Conservation (phyloP, 2,888 invertebrate genomes). For the Fragum whitleyi region DNA sequence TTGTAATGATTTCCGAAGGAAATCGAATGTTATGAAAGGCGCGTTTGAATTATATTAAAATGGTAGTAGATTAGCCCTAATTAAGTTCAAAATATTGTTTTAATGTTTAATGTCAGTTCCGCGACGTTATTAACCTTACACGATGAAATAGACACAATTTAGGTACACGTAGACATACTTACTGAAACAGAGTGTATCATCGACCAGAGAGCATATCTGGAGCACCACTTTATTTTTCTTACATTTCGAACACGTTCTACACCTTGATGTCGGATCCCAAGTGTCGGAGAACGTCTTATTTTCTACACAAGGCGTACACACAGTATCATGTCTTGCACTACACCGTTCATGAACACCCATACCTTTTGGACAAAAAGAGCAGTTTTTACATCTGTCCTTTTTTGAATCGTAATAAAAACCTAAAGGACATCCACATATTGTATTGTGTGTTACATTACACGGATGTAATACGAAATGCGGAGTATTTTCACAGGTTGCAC, state of each 20-base stretch:
- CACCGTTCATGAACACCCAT: conserved; percentile 77
- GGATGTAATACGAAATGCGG: conserved; percentile 66
- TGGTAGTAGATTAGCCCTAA: no score
- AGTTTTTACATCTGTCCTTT: conserved; percentile 72
- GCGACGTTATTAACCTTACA: no score
- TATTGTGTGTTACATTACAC: conserved; percentile 81
- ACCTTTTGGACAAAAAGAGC: conserved; percentile 78
- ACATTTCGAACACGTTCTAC: conserved; percentile 79
- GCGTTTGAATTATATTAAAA: no score
- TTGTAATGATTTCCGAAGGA: no score
- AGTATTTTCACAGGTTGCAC: conserved; percentile 75
- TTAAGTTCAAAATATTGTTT: no score
- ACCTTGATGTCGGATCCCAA: conserved; percentile 73
- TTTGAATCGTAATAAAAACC: conserved; percentile 75
- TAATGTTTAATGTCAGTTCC: no score
- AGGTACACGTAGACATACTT: conserved; percentile 65
- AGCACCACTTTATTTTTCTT: conserved; percentile 73
- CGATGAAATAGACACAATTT: no score
- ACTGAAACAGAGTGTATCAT: conserved; percentile 83
- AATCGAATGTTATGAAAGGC: no score
- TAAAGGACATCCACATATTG: conserved; percentile 78
- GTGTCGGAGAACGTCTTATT: conserved; percentile 80
- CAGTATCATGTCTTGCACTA: conserved; percentile 73
- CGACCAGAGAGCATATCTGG: conserved; percentile 76
- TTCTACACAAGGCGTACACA: conserved; percentile 76